Evolutionary conservation across 2,888 invertebrate species (phyloP).

Genomic region (Thelaira solivaga): DNA sequence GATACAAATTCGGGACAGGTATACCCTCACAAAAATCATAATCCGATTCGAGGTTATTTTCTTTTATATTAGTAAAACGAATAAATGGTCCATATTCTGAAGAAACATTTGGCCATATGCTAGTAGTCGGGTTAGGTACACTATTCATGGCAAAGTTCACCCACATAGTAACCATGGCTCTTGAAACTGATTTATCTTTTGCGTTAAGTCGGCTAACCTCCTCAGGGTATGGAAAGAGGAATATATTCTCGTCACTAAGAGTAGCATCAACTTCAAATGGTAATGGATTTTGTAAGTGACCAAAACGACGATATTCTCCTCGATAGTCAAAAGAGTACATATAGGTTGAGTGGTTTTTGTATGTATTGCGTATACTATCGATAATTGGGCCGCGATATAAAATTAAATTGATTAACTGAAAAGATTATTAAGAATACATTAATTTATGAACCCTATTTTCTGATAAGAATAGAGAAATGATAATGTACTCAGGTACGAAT

Average conservation of each 20-base stretch:
- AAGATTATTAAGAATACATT: neutral
- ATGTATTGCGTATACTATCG: constrained; percentile 70
- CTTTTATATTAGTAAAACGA: constrained; percentile 70
- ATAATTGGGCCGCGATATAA: constrained; percentile 73
- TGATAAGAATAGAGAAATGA: no score
- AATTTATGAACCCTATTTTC: neutral
- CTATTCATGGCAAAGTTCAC: constrained; percentile 73
- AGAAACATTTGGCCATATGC: constrained; percentile 70
- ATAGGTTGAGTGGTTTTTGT: constrained; percentile 73
- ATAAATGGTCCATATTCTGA: constrained; percentile 74
- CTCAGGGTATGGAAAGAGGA: constrained; percentile 78
- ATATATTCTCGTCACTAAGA: constrained; percentile 80
- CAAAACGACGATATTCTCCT: constrained; percentile 76
- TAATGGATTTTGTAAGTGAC: constrained; percentile 70
- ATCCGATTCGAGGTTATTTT: constrained; percentile 68
- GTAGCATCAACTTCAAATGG: constrained; percentile 78
- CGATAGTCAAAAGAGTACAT: constrained; percentile 78
- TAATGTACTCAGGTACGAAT: no score
- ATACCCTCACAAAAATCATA: constrained; percentile 75
- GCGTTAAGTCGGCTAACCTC: constrained; percentile 72
- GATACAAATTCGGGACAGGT: constrained; percentile 69
- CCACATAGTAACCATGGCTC: constrained; percentile 76
- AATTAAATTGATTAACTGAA: constrained; percentile 71
- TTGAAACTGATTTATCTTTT: constrained; percentile 74
- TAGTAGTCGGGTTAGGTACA: constrained; percentile 67